These are phyloP conservation scores for Aphidius ervi DNA, from an alignment of 1,140 invertebrate genomes.

Conservation along the genomic window DNA sequence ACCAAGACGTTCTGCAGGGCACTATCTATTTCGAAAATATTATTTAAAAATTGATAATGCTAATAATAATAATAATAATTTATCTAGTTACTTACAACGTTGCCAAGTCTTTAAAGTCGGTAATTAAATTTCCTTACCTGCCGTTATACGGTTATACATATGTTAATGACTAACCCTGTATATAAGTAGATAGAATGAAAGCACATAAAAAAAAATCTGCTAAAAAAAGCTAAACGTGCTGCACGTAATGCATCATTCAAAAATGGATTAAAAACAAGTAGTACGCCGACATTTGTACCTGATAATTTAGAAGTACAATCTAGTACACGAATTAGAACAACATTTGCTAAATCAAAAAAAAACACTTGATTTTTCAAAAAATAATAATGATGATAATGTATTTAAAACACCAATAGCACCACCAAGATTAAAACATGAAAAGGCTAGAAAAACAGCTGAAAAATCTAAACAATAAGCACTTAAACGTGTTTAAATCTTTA, in stretches of 20 bases:
- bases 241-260: slow-evolving; percentile 44
- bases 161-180: no score
- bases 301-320: slow-evolving; percentile 24
- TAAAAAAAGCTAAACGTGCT: slow-evolving; percentile 56
- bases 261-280: slow-evolving; percentile 27
- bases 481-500: slow-evolving; percentile 62
- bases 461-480: slow-evolving; percentile 64
- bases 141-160: no score
- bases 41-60: no score
- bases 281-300: no score
- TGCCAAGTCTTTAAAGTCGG: no score
- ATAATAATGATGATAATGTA: slow-evolving; percentile 7
- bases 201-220: slow-evolving; percentile 63
- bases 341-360: slow-evolving; percentile 39
- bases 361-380: slow-evolving; percentile 20
- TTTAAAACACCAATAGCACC: slow-evolving; percentile 53
- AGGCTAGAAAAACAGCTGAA: slow-evolving; percentile 54
- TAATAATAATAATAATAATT: no score
- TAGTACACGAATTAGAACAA: slow-evolving; percentile 34
- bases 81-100: no score
- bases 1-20: no score
- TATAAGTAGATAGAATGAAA: slow-evolving; percentile 73
- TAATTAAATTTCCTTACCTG: no score
- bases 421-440: slow-evolving; percentile 50
- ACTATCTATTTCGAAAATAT: no score